Base-by-base conservation (phyloP, 2,113 vertebrate species). In the Chaetodon trifascialis region DNA sequence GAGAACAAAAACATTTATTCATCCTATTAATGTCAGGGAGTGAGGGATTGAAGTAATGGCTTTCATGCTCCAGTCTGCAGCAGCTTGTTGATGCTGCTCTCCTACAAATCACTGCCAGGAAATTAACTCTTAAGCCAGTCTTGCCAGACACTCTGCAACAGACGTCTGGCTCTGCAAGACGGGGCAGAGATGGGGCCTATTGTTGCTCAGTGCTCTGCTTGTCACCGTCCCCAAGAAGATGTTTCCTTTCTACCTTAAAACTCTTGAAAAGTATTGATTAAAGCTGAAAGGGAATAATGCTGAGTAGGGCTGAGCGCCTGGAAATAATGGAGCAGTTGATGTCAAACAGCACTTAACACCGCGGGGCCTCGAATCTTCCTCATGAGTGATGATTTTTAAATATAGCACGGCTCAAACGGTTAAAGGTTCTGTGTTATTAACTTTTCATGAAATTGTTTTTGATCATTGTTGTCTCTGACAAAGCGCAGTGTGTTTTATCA, bases 11-110 rank as follows among this genome's bases (percentile, higher is more conserved):
- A 89, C 86, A 93, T 94, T 89, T 92, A 93, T 93, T 93, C 92
- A 92, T 91, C 90, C 88, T 91, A 91, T 94, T 93, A 94, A 94
- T 94, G 92, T 95, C 92, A 86, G 83, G 75, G 87, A 93, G 86
- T 92, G 86, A 93, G 85, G 83, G 84, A 92, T 89, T 91, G 89
- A 94, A 92, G 86, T 91, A 91, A 93, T 91, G 90, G 88, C 86
- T 91, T 93, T 91, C 83, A 89, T 93, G 86, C 84, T 89, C 65
- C 82, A 83, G 78, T 86, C 86, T 87, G 74, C 79, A 67, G 85
- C 90, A 79, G 89, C 91, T 92, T 89, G 88, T 88, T 90, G 91
- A 89, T 87, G 89, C 80, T 82, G 73, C 84, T 87, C 69, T 79
- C 71, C 73, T 81, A 87, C 88, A 92, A 90, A 94, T 93, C 90